A percentile compares a stretch with the other conserved stretches of the same genome.
Conservation (phyloP, 2,113 vertebrate species). For the Notothenia coriiceps region DNA sequence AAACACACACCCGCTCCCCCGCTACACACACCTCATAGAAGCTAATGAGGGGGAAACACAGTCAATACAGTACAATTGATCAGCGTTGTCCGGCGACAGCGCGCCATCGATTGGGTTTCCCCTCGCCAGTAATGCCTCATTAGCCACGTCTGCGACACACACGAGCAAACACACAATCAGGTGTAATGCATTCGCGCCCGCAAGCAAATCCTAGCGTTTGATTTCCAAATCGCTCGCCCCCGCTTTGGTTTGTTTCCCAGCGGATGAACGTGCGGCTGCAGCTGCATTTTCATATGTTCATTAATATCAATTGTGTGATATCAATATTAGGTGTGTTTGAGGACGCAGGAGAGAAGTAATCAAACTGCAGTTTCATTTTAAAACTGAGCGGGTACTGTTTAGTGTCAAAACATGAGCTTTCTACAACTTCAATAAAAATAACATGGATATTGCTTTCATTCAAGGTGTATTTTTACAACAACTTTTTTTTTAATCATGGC, state of each 20-base stretch:
- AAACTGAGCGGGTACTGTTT: too few species aligned
- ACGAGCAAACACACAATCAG: constrained; percentile 69
- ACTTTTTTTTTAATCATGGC: too few species aligned
- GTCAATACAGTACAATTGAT: constrained; percentile 82
- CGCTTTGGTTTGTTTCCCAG: constrained; percentile 58
- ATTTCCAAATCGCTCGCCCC: constrained; percentile 49
- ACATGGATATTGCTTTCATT: not conserved
- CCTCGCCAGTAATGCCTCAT: constrained; percentile 76
- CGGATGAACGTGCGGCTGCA: constrained; percentile 31
- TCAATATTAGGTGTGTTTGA: constrained; percentile 31
- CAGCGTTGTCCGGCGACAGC: constrained; percentile 77
- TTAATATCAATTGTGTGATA: constrained; percentile 67
- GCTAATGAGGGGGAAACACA: constrained; percentile 81
- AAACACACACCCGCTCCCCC: constrained; percentile 84
- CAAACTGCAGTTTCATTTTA: constrained; percentile 34
- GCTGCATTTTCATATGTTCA: constrained; percentile 54
- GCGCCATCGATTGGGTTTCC: constrained; percentile 77
- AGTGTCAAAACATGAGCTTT: not conserved
- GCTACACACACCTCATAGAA: constrained; percentile 46
- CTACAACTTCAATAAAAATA: not conserved
- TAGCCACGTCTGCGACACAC: constrained; percentile 70
- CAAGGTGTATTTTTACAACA: not conserved
- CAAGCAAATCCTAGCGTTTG: constrained; percentile 68
- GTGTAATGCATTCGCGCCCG: constrained; percentile 30
- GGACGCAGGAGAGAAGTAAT: constrained; percentile 22